Conservation (phyloP, 2,113 vertebrate genomes). For the Etia nguti region DNA sequence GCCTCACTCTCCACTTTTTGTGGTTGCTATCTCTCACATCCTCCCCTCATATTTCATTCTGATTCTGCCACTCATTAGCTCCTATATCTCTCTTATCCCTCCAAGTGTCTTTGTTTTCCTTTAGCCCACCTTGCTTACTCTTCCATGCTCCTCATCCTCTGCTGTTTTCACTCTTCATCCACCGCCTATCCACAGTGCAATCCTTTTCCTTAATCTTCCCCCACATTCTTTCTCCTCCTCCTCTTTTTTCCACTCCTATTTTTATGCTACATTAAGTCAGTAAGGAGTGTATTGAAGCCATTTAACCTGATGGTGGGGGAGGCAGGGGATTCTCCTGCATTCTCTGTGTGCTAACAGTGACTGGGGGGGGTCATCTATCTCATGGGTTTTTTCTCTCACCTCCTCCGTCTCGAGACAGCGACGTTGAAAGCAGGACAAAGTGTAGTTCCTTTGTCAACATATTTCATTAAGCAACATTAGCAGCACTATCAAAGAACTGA, state of each 20-base stretch:
- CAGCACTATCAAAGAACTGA: slow-evolving; percentile 46
- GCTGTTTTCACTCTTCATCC: background rate
- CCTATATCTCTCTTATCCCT: slow-evolving; percentile 9
- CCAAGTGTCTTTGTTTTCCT: background rate
- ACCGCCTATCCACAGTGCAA: background rate
- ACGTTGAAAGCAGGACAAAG: slow-evolving; percentile 28
- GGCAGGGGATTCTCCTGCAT: background rate
- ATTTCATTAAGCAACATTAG: slow-evolving; percentile 66
- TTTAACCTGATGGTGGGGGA: background rate
- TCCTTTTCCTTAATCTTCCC: background rate
- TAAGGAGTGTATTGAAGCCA: slow-evolving; percentile 24
- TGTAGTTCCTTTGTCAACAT: slow-evolving; percentile 53
- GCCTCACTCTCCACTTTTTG: background rate
- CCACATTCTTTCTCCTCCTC: background rate
- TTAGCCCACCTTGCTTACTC: background rate
- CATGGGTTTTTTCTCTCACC: background rate
- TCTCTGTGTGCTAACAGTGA: slow-evolving; percentile 24
- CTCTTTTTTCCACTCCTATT: background rate
- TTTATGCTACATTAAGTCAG: slow-evolving; percentile 51
- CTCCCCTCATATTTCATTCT: slow-evolving; percentile 28
- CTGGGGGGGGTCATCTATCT: slow-evolving; percentile 38
- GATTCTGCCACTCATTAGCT: slow-evolving; percentile 40
- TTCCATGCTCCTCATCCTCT: background rate
- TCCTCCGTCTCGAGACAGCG: slow-evolving; percentile 21
- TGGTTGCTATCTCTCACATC: background rate